Evolutionary conservation across 2,888 invertebrate species (phyloP).

Genomic region (Mayetiola destructor): DNA sequence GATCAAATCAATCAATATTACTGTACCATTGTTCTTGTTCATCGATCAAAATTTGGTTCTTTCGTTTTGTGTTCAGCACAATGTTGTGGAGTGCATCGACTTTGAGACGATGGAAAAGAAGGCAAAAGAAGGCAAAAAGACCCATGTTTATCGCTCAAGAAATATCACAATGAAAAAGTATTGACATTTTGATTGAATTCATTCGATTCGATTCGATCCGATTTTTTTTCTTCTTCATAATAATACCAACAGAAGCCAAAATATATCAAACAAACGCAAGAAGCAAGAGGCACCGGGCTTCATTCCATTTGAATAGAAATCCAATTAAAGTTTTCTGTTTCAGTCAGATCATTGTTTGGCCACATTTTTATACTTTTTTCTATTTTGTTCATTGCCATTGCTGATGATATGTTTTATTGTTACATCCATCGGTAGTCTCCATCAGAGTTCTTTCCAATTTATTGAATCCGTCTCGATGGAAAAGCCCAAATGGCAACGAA

Average conservation of each 20-base stretch:
- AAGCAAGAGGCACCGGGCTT: no score
- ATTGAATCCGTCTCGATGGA: neutral
- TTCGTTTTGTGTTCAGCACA: neutral
- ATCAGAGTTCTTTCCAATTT: neutral
- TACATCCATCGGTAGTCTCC: neutral
- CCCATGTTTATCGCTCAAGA: neutral
- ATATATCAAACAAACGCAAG: no score
- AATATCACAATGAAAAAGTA: neutral
- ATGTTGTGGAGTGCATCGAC: neutral
- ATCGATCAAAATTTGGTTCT: neutral
- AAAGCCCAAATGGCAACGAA: neutral
- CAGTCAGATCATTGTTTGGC: no score
- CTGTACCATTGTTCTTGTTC: slow-evolving; percentile 2
- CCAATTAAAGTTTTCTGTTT: slow-evolving; percentile 7
- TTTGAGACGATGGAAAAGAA: no score
- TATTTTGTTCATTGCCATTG: neutral
- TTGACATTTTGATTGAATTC: neutral
- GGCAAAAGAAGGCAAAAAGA: no score
- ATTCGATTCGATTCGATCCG: no score
- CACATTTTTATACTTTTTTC: slow-evolving; percentile 7
- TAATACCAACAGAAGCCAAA: neutral
- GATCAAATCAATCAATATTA: slow-evolving; percentile 5
- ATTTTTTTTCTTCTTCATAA: neutral
- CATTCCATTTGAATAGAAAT: slow-evolving; percentile 7
- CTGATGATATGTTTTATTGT: no score